Percentiles rank a stretch among this genome's conserved stretches.
phyloP scores from a whole-genome alignment of 2,113 vertebrate species.

The Reinhardtius hippoglossoides region DNA sequence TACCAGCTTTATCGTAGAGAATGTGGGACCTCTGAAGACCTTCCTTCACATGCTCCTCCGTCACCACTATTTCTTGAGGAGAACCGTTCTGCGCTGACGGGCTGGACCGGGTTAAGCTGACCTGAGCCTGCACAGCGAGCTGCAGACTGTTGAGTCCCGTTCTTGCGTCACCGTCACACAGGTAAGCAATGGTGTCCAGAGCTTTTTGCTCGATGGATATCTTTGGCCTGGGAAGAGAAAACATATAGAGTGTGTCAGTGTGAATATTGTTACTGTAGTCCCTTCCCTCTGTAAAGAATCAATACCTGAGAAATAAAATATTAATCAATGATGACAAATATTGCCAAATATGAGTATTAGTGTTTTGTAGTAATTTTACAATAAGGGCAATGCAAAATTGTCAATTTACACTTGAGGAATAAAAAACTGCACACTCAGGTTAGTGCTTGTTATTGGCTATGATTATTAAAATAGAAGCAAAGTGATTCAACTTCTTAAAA shows the following conservation, averaged over 20 bases:
- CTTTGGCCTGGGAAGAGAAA: slow-evolving; percentile 77
- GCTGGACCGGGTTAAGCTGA: slow-evolving; percentile 65
- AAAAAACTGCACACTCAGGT: not conserved
- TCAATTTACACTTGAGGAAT: not conserved
- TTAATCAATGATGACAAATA: not conserved
- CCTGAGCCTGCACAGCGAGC: slow-evolving; percentile 90
- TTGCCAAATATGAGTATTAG: not conserved
- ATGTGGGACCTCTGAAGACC: slow-evolving; percentile 96
- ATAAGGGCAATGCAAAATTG: not conserved
- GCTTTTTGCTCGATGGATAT: slow-evolving; percentile 92
- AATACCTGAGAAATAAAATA: not conserved
- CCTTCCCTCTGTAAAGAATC: not conserved
- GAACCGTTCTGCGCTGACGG: slow-evolving; percentile 32
- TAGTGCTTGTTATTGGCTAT: not conserved
- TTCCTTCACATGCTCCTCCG: slow-evolving; percentile 92
- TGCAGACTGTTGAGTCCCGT: slow-evolving; percentile 92
- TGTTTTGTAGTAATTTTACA: not conserved
- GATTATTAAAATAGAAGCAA: too few relatives aligned
- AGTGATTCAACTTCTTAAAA: too few relatives aligned
- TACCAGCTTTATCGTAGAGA: slow-evolving; percentile 96
- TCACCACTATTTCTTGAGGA: slow-evolving; percentile 81
- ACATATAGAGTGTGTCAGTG: not conserved
- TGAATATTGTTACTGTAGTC: not conserved
- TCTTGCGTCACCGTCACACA: slow-evolving; percentile 95
- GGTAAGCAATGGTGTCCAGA: slow-evolving; percentile 89